Conservation (phyloP, 2,113 vertebrate genomes). For the Pontoporia blainvillei region DNA sequence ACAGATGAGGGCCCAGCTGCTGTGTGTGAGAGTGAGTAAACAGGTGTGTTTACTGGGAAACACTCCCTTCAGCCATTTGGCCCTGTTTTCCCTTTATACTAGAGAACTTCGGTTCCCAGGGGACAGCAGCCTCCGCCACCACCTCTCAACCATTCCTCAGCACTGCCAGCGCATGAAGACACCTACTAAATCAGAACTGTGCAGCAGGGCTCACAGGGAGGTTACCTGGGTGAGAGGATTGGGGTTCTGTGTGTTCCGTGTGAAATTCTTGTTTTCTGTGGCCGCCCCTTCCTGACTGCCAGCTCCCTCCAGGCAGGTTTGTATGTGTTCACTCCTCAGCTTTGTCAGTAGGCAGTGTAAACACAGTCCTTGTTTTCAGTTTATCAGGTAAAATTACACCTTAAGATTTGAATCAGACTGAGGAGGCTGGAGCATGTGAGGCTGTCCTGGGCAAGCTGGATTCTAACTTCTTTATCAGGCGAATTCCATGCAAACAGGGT, state of each 20-base stretch:
- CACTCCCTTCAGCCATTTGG: neutral
- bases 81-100: neutral
- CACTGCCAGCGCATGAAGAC: neutral
- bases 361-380: neutral
- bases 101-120: neutral
- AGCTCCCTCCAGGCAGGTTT: neutral
- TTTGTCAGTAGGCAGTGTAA: no score
- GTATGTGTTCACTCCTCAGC: neutral
- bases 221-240: neutral
- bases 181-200: neutral
- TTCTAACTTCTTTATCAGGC: no score
- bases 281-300: neutral
- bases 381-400: neutral
- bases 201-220: neutral
- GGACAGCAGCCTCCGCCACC: rapidly evolving
- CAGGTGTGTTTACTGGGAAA: neutral
- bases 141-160: neutral
- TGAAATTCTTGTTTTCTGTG: neutral
- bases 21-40: neutral
- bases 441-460: no score
- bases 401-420: neutral
- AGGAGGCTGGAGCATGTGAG: neutral
- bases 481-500: neutral
- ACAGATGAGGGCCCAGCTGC: no score
- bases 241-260: neutral